phyloP scores from a whole-genome alignment of 2,113 vertebrate genomes.

The Leuciscus idus region DNA sequence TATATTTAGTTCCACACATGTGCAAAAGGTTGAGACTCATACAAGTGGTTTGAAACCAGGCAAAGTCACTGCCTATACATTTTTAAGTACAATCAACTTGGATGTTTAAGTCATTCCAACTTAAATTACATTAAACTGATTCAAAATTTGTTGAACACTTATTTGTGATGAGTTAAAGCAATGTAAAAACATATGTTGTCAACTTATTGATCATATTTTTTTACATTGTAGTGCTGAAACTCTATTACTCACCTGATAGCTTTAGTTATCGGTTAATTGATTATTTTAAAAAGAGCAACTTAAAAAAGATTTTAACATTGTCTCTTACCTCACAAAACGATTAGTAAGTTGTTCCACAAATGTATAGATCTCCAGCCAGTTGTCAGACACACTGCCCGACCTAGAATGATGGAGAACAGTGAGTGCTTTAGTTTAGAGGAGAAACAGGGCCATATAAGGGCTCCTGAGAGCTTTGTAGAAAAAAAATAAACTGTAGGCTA shows the following conservation, averaged over 20 bases:
- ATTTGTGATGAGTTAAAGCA: no score
- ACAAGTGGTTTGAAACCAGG: slow-evolving; percentile 44
- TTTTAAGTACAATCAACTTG: no score
- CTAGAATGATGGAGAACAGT: slow-evolving; percentile 69
- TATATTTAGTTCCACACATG: slow-evolving; percentile 65
- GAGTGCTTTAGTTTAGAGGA: neutral
- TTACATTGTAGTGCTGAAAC: neutral
- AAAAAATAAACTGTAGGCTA: neutral
- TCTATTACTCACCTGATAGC: neutral
- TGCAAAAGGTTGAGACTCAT: slow-evolving; percentile 49
- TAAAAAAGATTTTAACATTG: neutral
- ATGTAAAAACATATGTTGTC: no score
- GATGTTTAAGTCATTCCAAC: no score
- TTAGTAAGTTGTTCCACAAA: slow-evolving; percentile 90
- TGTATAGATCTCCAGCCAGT: slow-evolving; percentile 90
- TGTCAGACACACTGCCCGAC: slow-evolving; percentile 86
- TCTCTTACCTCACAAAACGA: slow-evolving; percentile 88
- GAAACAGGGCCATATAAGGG: slow-evolving; percentile 73
- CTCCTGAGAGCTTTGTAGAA: neutral
- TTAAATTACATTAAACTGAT: no score
- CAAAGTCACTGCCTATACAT: no score
- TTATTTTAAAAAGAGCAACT: neutral
- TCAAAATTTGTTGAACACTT: no score
- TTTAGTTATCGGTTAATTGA: neutral
- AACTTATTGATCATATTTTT: no score